A percentile compares a stretch with the other conserved stretches of the same genome.
phyloP scores from a whole-genome alignment of 37 sponge, comb jelly and placozoan genomes.

The Lycopodina hypogea region DNA sequence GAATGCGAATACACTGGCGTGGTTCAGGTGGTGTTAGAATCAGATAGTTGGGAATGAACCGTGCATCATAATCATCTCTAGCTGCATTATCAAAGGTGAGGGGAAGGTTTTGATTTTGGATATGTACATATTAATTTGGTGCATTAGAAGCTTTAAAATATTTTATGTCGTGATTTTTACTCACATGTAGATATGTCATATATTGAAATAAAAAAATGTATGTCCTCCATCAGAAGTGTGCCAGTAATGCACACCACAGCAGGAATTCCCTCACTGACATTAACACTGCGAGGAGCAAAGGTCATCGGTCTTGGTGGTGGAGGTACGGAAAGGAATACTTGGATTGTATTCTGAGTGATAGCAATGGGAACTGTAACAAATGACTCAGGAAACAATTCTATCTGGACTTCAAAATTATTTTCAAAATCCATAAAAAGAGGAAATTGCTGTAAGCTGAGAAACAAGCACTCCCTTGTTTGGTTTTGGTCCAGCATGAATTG shows the following conservation, averaged over 20 bases:
- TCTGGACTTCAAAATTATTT: background rate
- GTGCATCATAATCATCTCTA: background rate
- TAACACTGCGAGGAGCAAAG: background rate
- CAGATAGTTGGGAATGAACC: background rate
- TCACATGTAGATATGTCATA: background rate
- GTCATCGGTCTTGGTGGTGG: background rate
- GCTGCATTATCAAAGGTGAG: background rate
- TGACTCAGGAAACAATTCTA: background rate
- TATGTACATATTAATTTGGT: too few species aligned
- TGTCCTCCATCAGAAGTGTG: background rate
- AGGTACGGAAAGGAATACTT: background rate
- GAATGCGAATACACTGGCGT: background rate
- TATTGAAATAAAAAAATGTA: background rate
- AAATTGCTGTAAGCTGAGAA: too few species aligned
- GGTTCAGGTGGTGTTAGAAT: background rate
- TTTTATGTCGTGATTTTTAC: background rate
- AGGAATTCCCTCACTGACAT: constrained; percentile 11
- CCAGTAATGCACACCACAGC: background rate
- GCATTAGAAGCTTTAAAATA: too few species aligned
- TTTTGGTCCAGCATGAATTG: too few species aligned
- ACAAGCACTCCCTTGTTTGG: too few species aligned
- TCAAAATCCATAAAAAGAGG: constrained; percentile 86
- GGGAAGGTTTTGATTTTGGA: too few species aligned
- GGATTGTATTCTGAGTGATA: background rate
- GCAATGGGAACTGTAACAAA: background rate